Evolutionary conservation across 2,888 invertebrate genomes (phyloP).

Genomic region (Sesamia inferens): DNA sequence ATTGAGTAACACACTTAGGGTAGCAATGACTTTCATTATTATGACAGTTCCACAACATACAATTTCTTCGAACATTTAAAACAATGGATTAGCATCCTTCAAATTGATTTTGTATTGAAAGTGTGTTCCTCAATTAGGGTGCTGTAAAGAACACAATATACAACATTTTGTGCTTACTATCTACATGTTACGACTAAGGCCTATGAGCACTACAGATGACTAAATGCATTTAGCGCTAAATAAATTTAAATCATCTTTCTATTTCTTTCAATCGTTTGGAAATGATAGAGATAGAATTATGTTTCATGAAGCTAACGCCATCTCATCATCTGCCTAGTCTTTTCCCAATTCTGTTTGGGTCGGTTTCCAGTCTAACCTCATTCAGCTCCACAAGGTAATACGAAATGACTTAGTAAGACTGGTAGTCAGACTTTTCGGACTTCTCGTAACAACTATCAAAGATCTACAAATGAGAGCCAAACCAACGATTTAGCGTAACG

Average conservation of each 20-base stretch:
- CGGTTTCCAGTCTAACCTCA: too few species aligned
- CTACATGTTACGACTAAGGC: neutral
- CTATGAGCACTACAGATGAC: neutral
- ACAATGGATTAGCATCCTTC: neutral
- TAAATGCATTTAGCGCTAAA: neutral
- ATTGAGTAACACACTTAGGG: neutral
- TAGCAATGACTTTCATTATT: neutral
- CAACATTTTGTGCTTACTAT: constrained; percentile 2
- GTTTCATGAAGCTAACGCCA: too few species aligned
- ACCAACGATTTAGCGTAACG: too few species aligned
- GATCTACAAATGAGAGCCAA: too few species aligned
- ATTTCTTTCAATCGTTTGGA: neutral
- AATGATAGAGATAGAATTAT: neutral
- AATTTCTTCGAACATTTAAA: neutral
- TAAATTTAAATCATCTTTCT: neutral
- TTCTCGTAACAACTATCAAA: too few species aligned
- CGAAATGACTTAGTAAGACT: too few species aligned
- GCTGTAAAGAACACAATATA: neutral
- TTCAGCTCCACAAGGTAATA: too few species aligned
- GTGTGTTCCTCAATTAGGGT: neutral
- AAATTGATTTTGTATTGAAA: neutral
- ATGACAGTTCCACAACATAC: neutral
- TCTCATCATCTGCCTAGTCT: too few species aligned
- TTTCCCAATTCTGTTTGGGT: too few species aligned
- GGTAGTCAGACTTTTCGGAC: too few species aligned